phyloP scores from a whole-genome alignment of 2,888 invertebrate species.

The Agrilus mali region DNA sequence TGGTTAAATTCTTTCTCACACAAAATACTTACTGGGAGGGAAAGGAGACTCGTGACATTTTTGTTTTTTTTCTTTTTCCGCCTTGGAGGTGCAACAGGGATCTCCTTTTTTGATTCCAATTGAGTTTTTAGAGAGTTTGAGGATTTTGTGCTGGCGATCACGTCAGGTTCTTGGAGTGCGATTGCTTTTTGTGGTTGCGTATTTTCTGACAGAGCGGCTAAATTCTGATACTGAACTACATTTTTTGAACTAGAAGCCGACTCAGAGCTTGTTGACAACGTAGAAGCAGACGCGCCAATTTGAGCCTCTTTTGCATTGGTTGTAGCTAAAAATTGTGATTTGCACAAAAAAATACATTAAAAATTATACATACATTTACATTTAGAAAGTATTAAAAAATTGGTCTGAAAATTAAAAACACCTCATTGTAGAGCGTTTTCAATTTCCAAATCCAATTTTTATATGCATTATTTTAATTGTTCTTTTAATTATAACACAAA shows the following conservation, averaged over 20 bases:
- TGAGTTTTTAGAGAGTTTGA: slow-evolving; percentile 29
- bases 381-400: too few species aligned
- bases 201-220: slow-evolving; percentile 23
- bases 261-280: slow-evolving; percentile 30
- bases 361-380: background rate
- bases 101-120: slow-evolving; percentile 19
- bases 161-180: slow-evolving; percentile 71
- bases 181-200: slow-evolving; percentile 2
- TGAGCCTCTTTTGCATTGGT: slow-evolving; percentile 17
- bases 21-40: slow-evolving; percentile 17
- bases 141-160: slow-evolving; percentile 82
- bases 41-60: slow-evolving; percentile 16
- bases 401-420: too few species aligned
- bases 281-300: slow-evolving; percentile 26
- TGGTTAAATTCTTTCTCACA: too few species aligned
- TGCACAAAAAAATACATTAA: background rate
- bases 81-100: slow-evolving; percentile 66
- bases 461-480: too few species aligned
- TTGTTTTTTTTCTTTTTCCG: slow-evolving; percentile 55
- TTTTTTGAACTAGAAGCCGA: slow-evolving; percentile 32
- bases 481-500: too few species aligned
- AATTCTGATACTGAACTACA: slow-evolving; percentile 29
- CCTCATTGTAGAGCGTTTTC: too few species aligned
- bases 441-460: too few species aligned
- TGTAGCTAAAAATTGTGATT: slow-evolving; percentile 6